Evolutionary conservation across 2,888 invertebrate genomes (phyloP).

Genomic region (Agonopterix alstromeriana): DNA sequence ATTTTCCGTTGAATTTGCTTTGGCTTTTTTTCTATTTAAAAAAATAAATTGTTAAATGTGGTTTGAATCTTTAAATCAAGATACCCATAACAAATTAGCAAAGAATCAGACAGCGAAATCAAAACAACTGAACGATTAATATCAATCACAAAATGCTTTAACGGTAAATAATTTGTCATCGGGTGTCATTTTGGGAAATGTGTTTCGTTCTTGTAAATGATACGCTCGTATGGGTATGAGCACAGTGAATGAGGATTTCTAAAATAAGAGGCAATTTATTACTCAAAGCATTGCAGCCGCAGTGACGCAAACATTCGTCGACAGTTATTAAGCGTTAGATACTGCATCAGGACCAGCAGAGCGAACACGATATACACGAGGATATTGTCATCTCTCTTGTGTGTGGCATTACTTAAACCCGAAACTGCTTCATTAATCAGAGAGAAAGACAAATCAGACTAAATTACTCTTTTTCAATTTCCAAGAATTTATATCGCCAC

Average conservation of each 20-base stretch:
- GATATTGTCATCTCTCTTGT: slow-evolving; percentile 48
- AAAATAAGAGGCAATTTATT: slow-evolving; percentile 73
- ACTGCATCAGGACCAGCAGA: slow-evolving; percentile 47
- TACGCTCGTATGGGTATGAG: slow-evolving; percentile 43
- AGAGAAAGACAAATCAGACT: slow-evolving; percentile 38
- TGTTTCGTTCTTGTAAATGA: slow-evolving; percentile 50
- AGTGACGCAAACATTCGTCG: slow-evolving; percentile 68
- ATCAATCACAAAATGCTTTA: slow-evolving; percentile 27
- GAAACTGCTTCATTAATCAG: slow-evolving; percentile 46
- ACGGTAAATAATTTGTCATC: slow-evolving; percentile 40
- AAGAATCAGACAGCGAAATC: slow-evolving; percentile 17
- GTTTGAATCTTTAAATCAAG: not conserved
- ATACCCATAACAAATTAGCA: not conserved
- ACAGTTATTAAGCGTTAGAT: slow-evolving; percentile 72
- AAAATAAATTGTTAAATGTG: too few species aligned
- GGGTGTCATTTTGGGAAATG: slow-evolving; percentile 53
- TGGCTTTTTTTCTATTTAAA: too few species aligned
- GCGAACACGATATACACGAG: slow-evolving; percentile 33
- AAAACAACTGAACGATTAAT: slow-evolving; percentile 20
- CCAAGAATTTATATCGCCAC: slow-evolving; percentile 10
- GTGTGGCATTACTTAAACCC: slow-evolving; percentile 37
- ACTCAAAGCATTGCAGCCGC: slow-evolving; percentile 57
- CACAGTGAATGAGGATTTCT: slow-evolving; percentile 65
- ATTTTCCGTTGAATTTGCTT: too few species aligned
- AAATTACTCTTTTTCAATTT: slow-evolving; percentile 41